Evolutionary conservation across 2,113 vertebrate genomes (phyloP).

Genomic region (Laticauda colubrina): DNA sequence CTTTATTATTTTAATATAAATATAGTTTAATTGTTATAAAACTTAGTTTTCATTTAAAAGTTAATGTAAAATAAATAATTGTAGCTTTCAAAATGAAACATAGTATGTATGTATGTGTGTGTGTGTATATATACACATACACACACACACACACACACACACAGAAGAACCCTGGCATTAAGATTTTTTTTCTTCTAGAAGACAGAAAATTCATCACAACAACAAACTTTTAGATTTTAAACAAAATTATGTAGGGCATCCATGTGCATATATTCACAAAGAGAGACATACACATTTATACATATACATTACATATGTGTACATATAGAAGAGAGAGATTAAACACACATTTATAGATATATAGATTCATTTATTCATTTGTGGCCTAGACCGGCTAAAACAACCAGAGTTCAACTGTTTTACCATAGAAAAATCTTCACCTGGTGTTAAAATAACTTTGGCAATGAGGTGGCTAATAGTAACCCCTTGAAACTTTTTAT

Average conservation of each 20-base stretch:
- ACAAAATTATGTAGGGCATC: constrained; percentile 64
- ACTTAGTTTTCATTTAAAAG: constrained; percentile 56
- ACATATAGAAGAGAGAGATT: not conserved
- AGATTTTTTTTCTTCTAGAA: constrained; percentile 61
- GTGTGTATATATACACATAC: accelerated
- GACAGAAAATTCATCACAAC: constrained; percentile 68
- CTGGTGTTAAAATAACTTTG: constrained; percentile 20
- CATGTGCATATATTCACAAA: constrained; percentile 46
- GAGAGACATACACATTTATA: not conserved
- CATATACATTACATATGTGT: not conserved
- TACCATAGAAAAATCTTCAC: constrained; percentile 17
- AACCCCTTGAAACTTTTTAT: not conserved
- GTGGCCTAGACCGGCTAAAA: not conserved
- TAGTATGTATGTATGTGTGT: too few species aligned
- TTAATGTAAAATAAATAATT: constrained; percentile 48
- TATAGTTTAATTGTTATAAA: constrained; percentile 22
- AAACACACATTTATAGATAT: not conserved
- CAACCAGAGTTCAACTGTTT: not conserved
- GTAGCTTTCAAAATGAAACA: constrained; percentile 49
- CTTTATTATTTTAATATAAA: constrained; percentile 47
- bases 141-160: not conserved
- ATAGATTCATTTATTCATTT: not conserved
- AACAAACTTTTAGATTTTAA: constrained; percentile 69
- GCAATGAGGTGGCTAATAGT: not conserved
- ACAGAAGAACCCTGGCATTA: constrained; percentile 64